A percentile compares a stretch with the other conserved stretches of the same genome.
Conservation (phyloP, 2,113 vertebrate species). For the Sinocyclocheilus grahami region DNA sequence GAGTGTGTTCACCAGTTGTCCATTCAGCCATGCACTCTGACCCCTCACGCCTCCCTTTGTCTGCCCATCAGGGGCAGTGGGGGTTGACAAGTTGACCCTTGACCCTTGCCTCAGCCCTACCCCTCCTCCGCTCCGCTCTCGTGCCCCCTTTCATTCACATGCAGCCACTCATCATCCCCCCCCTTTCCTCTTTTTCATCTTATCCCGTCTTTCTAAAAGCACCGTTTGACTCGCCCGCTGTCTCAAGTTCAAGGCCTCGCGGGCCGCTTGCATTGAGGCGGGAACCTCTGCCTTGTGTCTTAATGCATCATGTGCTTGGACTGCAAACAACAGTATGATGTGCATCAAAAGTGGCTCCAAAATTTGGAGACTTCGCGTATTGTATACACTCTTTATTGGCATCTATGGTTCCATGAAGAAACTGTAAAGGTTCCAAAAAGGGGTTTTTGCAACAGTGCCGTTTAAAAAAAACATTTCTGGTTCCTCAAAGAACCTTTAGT, state of each 20-base stretch:
- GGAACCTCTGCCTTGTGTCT: slow-evolving; percentile 40
- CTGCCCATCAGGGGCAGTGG: slow-evolving; percentile 68
- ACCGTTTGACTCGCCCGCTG: slow-evolving; percentile 60
- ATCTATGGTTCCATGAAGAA: background rate
- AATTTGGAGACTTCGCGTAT: background rate
- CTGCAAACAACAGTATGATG: background rate
- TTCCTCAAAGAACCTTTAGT: background rate
- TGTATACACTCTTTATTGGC: background rate
- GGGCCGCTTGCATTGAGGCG: slow-evolving; percentile 47
- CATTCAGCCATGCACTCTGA: slow-evolving; percentile 57
- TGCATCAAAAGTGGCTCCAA: background rate
- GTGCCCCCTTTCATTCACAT: slow-evolving; percentile 69
- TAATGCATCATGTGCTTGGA: background rate
- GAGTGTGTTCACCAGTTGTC: slow-evolving; percentile 61
- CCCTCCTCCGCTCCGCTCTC: slow-evolving; percentile 60
- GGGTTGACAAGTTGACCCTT: slow-evolving; percentile 66
- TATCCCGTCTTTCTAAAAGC: slow-evolving; percentile 59
- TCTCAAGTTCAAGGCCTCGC: slow-evolving; percentile 81
- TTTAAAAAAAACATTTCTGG: background rate
- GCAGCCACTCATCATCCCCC: slow-evolving; percentile 68
- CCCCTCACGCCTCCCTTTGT: slow-evolving; percentile 70
- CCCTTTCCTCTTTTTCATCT: slow-evolving; percentile 68
- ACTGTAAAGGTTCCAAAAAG: background rate
- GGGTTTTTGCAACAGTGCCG: no score
- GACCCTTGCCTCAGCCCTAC: slow-evolving; percentile 57